phyloP scores from a whole-genome alignment of 2,888 invertebrate genomes.

The Acrobasis suavella region DNA sequence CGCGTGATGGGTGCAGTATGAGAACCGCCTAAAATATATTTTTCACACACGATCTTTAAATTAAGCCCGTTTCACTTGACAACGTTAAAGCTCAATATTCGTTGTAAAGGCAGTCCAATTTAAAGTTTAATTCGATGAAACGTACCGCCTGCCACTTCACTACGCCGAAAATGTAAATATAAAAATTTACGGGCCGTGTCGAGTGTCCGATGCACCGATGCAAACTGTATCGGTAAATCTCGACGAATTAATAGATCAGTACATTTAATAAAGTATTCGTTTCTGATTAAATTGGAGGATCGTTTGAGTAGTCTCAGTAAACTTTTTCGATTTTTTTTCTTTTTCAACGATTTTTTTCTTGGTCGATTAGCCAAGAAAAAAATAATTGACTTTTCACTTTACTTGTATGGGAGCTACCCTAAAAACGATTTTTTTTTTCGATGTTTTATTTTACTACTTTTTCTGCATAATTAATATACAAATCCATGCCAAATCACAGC shows the following conservation, averaged over 20 bases:
- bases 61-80: neutral
- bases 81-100: neutral
- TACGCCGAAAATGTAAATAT: conserved; percentile 1
- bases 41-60: neutral
- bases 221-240: conserved; percentile 8
- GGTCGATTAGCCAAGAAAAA: too few species aligned
- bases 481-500: too few species aligned
- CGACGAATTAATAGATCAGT: neutral
- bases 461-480: too few species aligned
- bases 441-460: too few species aligned
- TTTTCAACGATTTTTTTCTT: too few species aligned
- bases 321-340: too few species aligned
- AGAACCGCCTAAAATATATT: neutral
- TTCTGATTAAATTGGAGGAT: neutral
- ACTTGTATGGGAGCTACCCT: too few species aligned
- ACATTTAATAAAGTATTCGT: neutral
- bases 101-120: neutral
- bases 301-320: too few species aligned
- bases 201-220: neutral
- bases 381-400: too few species aligned
- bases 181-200: neutral
- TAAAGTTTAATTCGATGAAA: conserved; percentile 9
- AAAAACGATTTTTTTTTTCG: too few species aligned
- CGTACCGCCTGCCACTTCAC: conserved; percentile 1
- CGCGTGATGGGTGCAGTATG: too few species aligned